Evolutionary conservation across 2,888 invertebrate species (phyloP).

Genomic region (Dolomedes plantarius): DNA sequence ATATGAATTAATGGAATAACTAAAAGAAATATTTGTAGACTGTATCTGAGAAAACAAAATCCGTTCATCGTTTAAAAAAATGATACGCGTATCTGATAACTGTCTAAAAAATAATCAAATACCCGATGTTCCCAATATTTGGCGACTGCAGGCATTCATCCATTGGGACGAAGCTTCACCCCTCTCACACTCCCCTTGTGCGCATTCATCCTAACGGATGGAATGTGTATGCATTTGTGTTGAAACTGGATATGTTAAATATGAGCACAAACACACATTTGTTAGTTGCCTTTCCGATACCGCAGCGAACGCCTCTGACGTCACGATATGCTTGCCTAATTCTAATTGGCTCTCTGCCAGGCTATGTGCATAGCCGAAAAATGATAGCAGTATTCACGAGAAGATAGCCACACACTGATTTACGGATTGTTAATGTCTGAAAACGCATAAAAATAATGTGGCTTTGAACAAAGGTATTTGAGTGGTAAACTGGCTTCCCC

Average conservation of each 20-base stretch:
- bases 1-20: no score
- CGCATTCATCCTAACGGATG: no score
- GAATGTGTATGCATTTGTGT: neutral
- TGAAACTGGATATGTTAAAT: neutral
- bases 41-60: no score
- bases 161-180: no score
- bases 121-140: no score
- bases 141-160: no score
- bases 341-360: constrained; percentile 18
- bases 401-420: neutral
- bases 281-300: neutral
- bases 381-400: constrained; percentile 1
- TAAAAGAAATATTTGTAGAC: no score
- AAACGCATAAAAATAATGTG: constrained; percentile 43
- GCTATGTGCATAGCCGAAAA: constrained; percentile 9
- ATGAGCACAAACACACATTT: neutral
- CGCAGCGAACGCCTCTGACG: neutral
- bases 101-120: no score
- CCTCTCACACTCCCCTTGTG: no score
- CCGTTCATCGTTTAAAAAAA: no score
- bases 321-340: constrained; percentile 5
- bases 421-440: constrained; percentile 44
- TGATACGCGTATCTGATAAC: no score
- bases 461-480: constrained; percentile 20
- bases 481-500: constrained; percentile 25